Conservation (phyloP, 2,113 vertebrate genomes). For the Hydrolagus affinis region DNA sequence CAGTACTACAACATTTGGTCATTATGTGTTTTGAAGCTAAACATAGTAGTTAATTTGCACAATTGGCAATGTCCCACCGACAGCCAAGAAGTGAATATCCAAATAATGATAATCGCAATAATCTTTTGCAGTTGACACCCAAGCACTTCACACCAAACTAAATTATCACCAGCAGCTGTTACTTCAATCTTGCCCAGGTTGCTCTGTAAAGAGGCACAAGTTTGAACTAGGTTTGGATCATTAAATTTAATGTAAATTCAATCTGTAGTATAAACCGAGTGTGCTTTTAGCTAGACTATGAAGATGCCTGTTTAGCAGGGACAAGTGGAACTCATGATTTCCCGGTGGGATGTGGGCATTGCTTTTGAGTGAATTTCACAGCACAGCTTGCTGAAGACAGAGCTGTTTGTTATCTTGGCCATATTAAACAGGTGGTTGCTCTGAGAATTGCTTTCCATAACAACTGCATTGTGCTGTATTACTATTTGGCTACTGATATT, state of each 20-base stretch:
- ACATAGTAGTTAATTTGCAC: too few relatives aligned
- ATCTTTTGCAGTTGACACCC: too few relatives aligned
- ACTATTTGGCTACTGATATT: not conserved
- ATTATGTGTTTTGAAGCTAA: too few relatives aligned
- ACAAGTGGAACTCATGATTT: not conserved
- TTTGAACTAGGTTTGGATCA: not conserved
- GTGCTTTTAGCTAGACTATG: not conserved
- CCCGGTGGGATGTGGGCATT: not conserved
- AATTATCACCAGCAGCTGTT: not conserved
- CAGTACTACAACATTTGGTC: too few relatives aligned
- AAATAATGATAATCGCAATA: too few relatives aligned
- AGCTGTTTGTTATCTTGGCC: not conserved
- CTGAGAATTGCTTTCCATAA: not conserved
- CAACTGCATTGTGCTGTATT: not conserved
- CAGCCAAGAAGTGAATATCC: too few relatives aligned
- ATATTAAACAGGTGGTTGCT: not conserved
- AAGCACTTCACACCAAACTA: not conserved
- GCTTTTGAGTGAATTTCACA: not conserved
- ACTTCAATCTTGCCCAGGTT: not conserved
- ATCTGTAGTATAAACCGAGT: not conserved
- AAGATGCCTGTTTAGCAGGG: not conserved
- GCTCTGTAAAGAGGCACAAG: too few relatives aligned
- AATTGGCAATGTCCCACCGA: too few relatives aligned
- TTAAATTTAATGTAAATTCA: not conserved
- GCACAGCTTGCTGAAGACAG: not conserved